Conservation (phyloP, 2,113 vertebrate species). For the Emydocephalus ijimae region DNA sequence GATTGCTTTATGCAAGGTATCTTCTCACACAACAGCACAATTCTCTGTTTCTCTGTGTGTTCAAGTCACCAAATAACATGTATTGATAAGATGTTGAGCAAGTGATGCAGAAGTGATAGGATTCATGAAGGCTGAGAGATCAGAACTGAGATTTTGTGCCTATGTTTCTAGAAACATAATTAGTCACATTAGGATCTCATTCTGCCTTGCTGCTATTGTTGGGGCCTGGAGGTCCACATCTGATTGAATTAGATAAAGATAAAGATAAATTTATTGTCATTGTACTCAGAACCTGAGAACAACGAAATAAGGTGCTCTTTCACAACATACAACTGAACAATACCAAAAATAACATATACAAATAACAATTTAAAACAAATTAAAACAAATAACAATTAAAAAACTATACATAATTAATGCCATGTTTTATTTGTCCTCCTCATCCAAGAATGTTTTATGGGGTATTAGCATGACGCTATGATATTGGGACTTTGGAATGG, state of each 20-base stretch:
- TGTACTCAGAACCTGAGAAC: too few relatives aligned
- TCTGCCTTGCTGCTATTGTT: background rate
- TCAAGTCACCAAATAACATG: background rate
- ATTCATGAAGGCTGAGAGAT: background rate
- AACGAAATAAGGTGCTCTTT: too few relatives aligned
- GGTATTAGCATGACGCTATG: background rate
- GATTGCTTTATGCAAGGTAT: background rate
- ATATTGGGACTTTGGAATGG: background rate
- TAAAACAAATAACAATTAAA: too few relatives aligned
- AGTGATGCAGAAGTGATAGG: background rate
- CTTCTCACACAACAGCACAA: background rate
- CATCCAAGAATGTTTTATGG: background rate
- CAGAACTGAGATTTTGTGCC: background rate
- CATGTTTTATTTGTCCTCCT: background rate
- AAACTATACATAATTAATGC: too few relatives aligned
- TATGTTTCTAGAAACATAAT: background rate
- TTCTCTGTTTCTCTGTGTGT: background rate
- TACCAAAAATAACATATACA: too few relatives aligned
- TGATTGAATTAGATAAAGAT: too few relatives aligned
- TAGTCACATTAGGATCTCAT: background rate
- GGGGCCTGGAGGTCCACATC: background rate
- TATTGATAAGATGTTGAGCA: background rate
- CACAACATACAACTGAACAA: too few relatives aligned
- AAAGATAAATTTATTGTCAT: too few relatives aligned
- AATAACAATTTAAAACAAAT: too few relatives aligned